A percentile compares a stretch with the other conserved stretches of the same genome.
Evolutionary conservation across 2,888 invertebrate genomes (phyloP).

Genomic region (Microctonus aethiopoides): DNA sequence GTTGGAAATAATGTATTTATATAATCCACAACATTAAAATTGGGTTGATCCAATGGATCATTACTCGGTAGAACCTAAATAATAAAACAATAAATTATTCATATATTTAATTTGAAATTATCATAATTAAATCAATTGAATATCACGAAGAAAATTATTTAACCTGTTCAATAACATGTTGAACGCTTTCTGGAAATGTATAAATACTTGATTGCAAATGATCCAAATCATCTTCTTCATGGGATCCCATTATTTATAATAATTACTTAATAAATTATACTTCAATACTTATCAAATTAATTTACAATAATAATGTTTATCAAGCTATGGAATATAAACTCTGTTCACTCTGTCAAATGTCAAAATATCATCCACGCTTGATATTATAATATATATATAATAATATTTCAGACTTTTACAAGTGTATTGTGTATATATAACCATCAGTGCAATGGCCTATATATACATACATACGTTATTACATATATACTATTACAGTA

Average conservation of each 20-base stretch:
- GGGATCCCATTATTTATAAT: constrained; percentile 53
- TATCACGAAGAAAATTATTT: constrained; percentile 37
- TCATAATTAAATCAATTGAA: not conserved
- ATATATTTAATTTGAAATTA: not conserved
- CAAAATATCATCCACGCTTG: not conserved
- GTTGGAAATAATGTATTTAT: constrained; percentile 98
- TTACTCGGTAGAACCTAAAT: constrained; percentile 86
- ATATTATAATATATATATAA: not conserved
- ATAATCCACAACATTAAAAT: constrained; percentile 95
- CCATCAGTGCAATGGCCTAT: no score
- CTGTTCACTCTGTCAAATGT: not conserved
- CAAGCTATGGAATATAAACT: not conserved
- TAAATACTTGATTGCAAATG: constrained; percentile 70
- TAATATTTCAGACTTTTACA: no score
- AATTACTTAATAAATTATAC: not conserved
- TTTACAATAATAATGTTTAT: not conserved
- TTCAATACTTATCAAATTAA: not conserved
- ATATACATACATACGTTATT: no score
- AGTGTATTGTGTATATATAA: no score
- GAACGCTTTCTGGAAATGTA: constrained; percentile 85
- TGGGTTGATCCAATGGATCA: constrained; percentile 90
- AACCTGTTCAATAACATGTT: constrained; percentile 88
- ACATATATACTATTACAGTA: not conserved
- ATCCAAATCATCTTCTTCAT: constrained; percentile 65
- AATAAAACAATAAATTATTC: constrained; percentile 7